These are phyloP conservation scores for Drosophila mojavensis DNA, from an alignment of 1,140 invertebrate species.

Conservation along the genomic window DNA sequence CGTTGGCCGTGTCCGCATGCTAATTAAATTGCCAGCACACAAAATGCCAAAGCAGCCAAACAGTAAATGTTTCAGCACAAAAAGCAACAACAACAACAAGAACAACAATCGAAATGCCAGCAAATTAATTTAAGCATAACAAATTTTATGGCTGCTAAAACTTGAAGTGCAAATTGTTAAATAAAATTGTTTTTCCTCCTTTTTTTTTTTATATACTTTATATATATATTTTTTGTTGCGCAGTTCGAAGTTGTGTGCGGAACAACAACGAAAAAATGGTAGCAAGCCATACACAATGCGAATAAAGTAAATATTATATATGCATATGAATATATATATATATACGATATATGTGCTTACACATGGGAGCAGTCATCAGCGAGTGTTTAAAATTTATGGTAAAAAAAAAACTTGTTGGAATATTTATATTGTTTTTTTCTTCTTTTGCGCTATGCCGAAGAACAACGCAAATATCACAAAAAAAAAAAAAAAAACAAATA, in stretches of 20 bases:
- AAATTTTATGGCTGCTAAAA: constrained; percentile 51
- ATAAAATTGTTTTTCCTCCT: constrained; percentile 26
- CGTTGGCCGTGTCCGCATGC: constrained; percentile 15
- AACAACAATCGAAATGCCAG: constrained; percentile 15
- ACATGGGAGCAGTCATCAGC: constrained; percentile 39
- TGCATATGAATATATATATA: constrained; percentile 10
- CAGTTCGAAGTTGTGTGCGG: constrained; percentile 32
- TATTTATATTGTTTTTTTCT: constrained; percentile 6
- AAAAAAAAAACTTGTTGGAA: constrained; percentile 40
- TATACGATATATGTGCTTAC: constrained; percentile 8
- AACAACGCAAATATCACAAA: neutral
- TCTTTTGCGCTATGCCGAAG: constrained; percentile 4
- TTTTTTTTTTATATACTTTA: constrained; percentile 9
- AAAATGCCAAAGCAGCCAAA: constrained; percentile 26
- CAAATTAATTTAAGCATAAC: constrained; percentile 51
- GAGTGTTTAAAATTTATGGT: constrained; percentile 63
- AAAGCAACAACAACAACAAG: constrained; percentile 25
- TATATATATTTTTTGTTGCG: constrained; percentile 29
- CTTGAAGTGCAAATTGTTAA: constrained; percentile 52
- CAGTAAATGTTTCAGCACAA: constrained; percentile 22
- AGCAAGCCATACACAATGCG: constrained; percentile 14
- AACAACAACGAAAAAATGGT: neutral
- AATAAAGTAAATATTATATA: constrained; percentile 34
- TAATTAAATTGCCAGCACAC: constrained; percentile 41
- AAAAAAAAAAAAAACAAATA: constrained; percentile 1